Evolutionary conservation across 2,888 invertebrate genomes (phyloP).

Genomic region (Leistus spinibarbis): DNA sequence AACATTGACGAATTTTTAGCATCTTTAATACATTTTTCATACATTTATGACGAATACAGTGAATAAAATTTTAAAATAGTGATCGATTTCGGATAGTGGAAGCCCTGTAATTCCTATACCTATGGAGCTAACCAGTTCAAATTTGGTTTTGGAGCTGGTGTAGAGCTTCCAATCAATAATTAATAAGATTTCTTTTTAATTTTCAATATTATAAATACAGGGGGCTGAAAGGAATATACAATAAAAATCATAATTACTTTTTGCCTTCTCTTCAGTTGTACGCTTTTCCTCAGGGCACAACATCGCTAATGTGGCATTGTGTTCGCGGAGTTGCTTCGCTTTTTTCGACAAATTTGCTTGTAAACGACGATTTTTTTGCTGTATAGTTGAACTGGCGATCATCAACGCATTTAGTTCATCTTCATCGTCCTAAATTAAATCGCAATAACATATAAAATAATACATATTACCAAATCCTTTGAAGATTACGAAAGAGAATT

Average conservation of each 20-base stretch:
- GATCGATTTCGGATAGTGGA: no score
- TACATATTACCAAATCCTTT: not conserved
- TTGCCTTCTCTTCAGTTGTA: slow-evolving; percentile 58
- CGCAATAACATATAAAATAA: slow-evolving; percentile 18
- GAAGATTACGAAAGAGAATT: not conserved
- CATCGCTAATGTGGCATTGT: slow-evolving; percentile 60
- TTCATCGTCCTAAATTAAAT: slow-evolving; percentile 59
- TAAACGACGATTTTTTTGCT: slow-evolving; percentile 45
- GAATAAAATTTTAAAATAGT: no score
- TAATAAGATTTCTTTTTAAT: no score
- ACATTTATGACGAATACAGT: no score
- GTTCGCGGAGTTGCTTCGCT: slow-evolving; percentile 61
- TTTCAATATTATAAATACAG: no score
- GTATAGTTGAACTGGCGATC: slow-evolving; percentile 61
- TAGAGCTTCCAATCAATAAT: no score
- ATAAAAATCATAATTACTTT: slow-evolving; percentile 53
- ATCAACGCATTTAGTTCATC: slow-evolving; percentile 65
- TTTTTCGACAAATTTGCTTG: slow-evolving; percentile 54
- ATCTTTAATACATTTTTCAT: no score
- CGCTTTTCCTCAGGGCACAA: slow-evolving; percentile 59
- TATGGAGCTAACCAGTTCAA: no score
- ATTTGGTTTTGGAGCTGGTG: no score
- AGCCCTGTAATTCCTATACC: no score
- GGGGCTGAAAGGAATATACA: no score
- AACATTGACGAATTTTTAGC: no score